Evolutionary conservation across 2,888 invertebrate species (phyloP), one percentile per base, ranked within the genome.

Genomic region (Melieria picta): DNA sequence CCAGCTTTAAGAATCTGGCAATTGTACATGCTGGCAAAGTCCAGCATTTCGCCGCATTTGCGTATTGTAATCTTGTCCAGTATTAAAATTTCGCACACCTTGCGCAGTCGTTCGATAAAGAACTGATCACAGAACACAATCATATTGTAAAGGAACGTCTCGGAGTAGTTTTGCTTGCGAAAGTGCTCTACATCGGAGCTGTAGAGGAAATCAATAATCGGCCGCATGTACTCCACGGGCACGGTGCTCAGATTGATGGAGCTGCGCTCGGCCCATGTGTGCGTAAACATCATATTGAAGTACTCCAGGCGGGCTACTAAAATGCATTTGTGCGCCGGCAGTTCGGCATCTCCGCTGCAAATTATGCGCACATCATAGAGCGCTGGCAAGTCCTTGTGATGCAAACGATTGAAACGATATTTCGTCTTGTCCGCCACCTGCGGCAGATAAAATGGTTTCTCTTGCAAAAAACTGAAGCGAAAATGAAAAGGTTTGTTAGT

Each of bases 281-380:
- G 90, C 80, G 91, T 90, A 79, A 96, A 92, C 93, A 96, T 94
- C 79, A 92, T 92, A 74, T 91, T 90, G 83, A 96, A 96, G 85
- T 96, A 96, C 76, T 96, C 95, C n/a, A 94, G 87, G 48, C 95
- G 87, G 0, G 94, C 92, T 0, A 92, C 91, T 16, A 96, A 86
- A n/a, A 96, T 88, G 82, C 95, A 96, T 81, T 92, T 93, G 83
- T 96, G 96, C 0, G 94, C 95, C 0, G 88, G 84, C 42, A 94
- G 84, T 58, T 83, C 79, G 43, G 80, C 75, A 55, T 88, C 88
- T 42, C 88, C 89, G 50, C 88, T 89, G 52, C 89, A 88, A 47
- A 88, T 82, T 0, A 93, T 90, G 57, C 87, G 88, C 0, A 93
- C 90, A 82, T 93, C 93, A 75, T 88, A 90, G 0, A 93, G 85